Percentiles rank a stretch among this genome's conserved stretches.
These are phyloP conservation scores for Notodonta dromedarius DNA, from an alignment of 2,888 invertebrate genomes.

Conservation along the genomic window DNA sequence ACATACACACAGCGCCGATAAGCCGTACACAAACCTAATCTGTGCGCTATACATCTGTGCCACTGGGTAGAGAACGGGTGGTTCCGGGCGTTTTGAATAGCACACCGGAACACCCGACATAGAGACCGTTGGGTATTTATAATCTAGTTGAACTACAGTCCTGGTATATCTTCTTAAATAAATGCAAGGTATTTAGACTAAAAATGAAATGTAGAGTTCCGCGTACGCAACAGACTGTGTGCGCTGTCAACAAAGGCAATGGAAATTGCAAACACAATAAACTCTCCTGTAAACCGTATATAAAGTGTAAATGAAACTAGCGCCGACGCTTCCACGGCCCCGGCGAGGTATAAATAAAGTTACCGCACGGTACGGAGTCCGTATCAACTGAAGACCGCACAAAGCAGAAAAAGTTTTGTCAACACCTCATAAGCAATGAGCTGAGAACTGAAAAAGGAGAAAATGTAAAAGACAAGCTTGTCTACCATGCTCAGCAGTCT, in stretches of 20 bases:
- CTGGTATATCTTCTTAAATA: neutral
- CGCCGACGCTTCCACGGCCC: too few species aligned
- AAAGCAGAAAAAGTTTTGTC: constrained; percentile 31
- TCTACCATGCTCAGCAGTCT: too few species aligned
- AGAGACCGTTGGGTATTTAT: neutral
- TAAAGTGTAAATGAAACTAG: too few species aligned
- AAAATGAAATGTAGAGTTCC: too few species aligned
- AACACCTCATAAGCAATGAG: constrained; percentile 5
- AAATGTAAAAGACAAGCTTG: too few species aligned
- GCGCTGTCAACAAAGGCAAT: too few species aligned
- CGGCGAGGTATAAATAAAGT: constrained; percentile 27
- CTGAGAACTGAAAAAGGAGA: neutral
- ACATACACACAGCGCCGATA: neutral
- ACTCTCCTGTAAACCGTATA: too few species aligned
- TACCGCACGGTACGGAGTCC: constrained; percentile 35
- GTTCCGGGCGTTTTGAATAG: neutral
- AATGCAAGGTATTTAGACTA: too few species aligned
- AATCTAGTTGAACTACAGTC: neutral
- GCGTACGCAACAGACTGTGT: too few species aligned
- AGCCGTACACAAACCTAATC: neutral
- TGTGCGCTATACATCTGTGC: neutral
- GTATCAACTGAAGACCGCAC: constrained; percentile 14
- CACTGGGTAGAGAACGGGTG: constrained; percentile 1
- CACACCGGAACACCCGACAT: neutral
- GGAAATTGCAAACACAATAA: too few species aligned